Base-by-base conservation (phyloP, 1,140 invertebrate genomes). In the Orius laevigatus region DNA sequence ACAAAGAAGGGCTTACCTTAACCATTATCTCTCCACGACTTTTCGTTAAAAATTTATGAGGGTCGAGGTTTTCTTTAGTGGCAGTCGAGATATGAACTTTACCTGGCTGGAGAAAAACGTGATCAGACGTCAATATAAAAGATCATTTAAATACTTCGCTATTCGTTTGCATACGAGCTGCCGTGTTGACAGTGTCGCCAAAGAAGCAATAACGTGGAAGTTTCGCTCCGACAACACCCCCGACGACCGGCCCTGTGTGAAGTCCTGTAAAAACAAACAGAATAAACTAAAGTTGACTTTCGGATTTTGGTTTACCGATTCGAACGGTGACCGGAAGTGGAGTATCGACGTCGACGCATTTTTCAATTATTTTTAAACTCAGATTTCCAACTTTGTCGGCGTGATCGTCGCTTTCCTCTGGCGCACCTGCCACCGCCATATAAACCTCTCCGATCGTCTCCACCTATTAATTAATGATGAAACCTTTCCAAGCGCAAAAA, bases 391-490 rank as follows among this genome's bases (percentile, higher is more conserved):
- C 76, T 47, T 82, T 77, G 54, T 76, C 71, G 0, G 86, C 84
- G 60, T 95, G 90, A 8, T 76, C 72, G 36, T 73, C 75, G 16
- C 72, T 69, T 55, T 91, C 67, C 56, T 92, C 80, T 0, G 86
- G 85, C 1, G 84, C 84, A 0, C 86, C 86, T 16, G 81, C 82
- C 0, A 86, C 84, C 10, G 83, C 75, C 84, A 90, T 87, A 58
- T 90, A 90, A 32, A 86, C 77, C 53, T 81, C 76, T 12, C 84
- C 84, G 5, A 89, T 82, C 0, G 86, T 90, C 64, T 90, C 85
- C 16, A 90, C 84, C 79, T 87, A 63, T 9, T 51, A 48, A 4
- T 38, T 16, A 38, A 12, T 4, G 5, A 16, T 38, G 10, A 10
- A n/a, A n/a, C n/a, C n/a, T n/a, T n/a, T n/a, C n/a, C n/a, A n/a